Base-by-base conservation (phyloP, 2,797 vertebrate genomes). In the Sebastes cheni region DNA sequence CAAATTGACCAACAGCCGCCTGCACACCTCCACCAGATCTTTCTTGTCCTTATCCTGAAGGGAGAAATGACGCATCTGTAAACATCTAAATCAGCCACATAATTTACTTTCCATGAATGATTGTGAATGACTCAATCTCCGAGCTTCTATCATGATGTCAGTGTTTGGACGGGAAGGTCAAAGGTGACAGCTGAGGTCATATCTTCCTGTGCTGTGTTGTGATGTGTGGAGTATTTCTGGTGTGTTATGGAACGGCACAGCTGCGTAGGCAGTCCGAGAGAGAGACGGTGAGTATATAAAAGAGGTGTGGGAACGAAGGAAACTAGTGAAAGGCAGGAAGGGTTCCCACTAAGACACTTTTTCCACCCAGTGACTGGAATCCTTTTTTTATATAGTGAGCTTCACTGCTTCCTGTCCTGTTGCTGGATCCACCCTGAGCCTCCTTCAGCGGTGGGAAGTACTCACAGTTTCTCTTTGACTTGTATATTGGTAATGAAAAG, bases 291-390 rank as follows among this genome's bases (percentile, higher is more conserved):
- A 46, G 69, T 13, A 3, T 67, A 62, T 60, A 22, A 72, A 81
- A 72, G 83, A 75, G 77, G 32, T 89, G 90, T 91, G 91, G 86
- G 88, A 94, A 94, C 58, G 12, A 72, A 87, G 90, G 93, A 93
- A 92, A 80, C 68, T 2, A 85, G 87, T 86, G 77, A 88, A 92
- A 88, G 84, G 66, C 88, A 92, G 90, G 92, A 92, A 89, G 80
- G 54, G 80, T 85, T 90, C 64, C 66, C 75, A 88, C 71, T 78
- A 83, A 86, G 88, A 90, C 67, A 86, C 65, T 82, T 90, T 94
- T 93, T 92, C 92, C 92, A 90, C 79, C 56, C 77, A 71, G 56
- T 36, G 59, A 70, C 73, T 79, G 67, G 69, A 84, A 75, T 83
- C 46, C 10, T 72, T 66, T 56, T 66, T 59, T 88, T 76, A 36